Conservation (phyloP, 2,888 invertebrate genomes). For the Cephus pulcher region DNA sequence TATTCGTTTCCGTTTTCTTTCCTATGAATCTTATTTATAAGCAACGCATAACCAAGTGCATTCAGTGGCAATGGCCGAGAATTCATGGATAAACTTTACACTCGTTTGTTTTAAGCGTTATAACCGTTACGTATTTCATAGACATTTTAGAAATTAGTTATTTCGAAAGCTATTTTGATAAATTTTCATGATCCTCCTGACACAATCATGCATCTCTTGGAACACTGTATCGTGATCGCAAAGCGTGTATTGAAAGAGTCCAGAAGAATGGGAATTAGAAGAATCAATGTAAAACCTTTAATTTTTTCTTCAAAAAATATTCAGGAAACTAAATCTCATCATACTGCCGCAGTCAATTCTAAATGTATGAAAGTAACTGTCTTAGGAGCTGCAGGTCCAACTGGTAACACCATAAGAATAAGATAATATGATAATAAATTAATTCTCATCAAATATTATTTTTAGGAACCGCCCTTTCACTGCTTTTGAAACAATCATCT, state of each 20-base stretch:
- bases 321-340: neutral
- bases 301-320: neutral
- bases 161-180: neutral
- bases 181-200: neutral
- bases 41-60: neutral
- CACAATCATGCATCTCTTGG: neutral
- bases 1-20: neutral
- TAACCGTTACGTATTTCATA: neutral
- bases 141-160: neutral
- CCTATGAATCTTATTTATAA: neutral
- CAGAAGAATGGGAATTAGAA: neutral
- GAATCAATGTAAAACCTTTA: neutral
- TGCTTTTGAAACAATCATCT: slow-evolving; percentile 72
- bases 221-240: neutral
- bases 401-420: slow-evolving; percentile 57
- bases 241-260: neutral
- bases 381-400: slow-evolving; percentile 70
- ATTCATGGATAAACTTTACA: neutral
- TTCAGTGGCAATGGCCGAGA: neutral
- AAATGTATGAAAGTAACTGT: slow-evolving; percentile 69
- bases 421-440: neutral
- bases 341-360: slow-evolving; percentile 27
- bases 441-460: neutral
- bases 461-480: slow-evolving; percentile 60
- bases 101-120: neutral